Evolutionary conservation across 1,140 invertebrate genomes (phyloP).

Genomic region (Papilio polyxenes): DNA sequence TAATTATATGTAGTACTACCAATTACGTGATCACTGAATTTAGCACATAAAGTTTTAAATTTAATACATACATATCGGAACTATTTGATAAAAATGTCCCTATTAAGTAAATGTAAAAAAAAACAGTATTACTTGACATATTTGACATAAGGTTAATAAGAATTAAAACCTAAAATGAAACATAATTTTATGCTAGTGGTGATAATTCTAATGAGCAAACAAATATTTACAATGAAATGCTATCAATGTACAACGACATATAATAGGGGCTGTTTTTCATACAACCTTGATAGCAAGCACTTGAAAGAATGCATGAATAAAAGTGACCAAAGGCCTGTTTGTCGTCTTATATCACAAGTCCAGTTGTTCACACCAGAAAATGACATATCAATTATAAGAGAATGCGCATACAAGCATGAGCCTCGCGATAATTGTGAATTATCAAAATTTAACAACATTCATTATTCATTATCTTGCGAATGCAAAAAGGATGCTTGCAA

Average conservation of each 20-base stretch:
- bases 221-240: constrained; percentile 57
- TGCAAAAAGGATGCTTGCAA: constrained; percentile 71
- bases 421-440: constrained; percentile 53
- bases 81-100: background rate
- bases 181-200: constrained; percentile 39
- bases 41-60: too few species aligned
- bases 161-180: constrained; percentile 41
- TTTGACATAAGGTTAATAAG: background rate
- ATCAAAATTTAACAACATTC: constrained; percentile 61
- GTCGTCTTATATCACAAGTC: constrained; percentile 58
- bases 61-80: background rate
- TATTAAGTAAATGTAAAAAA: background rate
- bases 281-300: constrained; percentile 56
- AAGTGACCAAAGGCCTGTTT: constrained; percentile 45
- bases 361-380: constrained; percentile 60
- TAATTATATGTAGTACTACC: too few species aligned
- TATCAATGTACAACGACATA: constrained; percentile 64
- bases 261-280: constrained; percentile 53
- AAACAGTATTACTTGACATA: background rate
- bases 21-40: background rate
- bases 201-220: constrained; percentile 42
- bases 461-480: constrained; percentile 68
- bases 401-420: constrained; percentile 64
- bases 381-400: constrained; percentile 58
- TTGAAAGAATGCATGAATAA: constrained; percentile 56